A percentile compares a stretch with the other conserved stretches of the same genome.
Conservation (phyloP, 2,797 vertebrate species). For the Nyctalus aviator region DNA sequence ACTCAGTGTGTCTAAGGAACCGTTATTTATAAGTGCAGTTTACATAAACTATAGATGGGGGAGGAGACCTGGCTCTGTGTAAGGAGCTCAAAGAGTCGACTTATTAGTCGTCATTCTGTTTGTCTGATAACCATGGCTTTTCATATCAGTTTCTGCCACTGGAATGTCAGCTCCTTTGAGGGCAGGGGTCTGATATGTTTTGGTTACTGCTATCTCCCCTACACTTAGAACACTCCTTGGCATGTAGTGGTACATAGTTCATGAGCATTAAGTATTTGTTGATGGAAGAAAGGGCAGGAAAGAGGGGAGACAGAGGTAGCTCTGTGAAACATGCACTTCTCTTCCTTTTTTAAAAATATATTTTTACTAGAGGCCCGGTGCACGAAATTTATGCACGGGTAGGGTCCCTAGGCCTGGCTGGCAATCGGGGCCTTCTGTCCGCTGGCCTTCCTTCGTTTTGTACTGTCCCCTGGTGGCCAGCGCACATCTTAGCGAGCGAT, state of each 20-base stretch:
- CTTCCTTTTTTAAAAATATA: not conserved
- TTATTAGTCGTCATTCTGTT: not conserved
- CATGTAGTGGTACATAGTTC: not conserved
- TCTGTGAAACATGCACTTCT: not conserved
- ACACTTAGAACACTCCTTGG: not conserved
- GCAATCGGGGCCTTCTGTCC: too few species aligned
- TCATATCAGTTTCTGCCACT: conserved; percentile 4
- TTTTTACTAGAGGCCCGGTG: too few species aligned
- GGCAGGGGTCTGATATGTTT: not conserved
- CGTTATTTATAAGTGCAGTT: not conserved
- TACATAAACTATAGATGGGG: not conserved
- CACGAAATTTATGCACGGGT: too few species aligned
- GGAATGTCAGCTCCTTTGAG: not conserved
- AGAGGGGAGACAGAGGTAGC: not conserved
- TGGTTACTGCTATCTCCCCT: not conserved
- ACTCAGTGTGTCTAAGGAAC: not conserved
- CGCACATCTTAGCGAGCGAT: too few species aligned
- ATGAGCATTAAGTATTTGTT: not conserved
- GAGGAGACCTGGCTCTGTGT: not conserved
- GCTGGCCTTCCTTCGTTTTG: too few species aligned
- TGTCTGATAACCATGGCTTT: conserved; percentile 36
- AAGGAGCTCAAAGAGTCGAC: not conserved
- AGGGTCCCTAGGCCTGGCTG: too few species aligned
- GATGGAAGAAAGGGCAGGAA: not conserved
- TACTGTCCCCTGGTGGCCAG: too few species aligned